Conservation (phyloP, 2,113 vertebrate genomes). For the cat (Felis catus) region F.catus_Fca126_mat1.0 CM031420.1:49091001-49091500, state of each 20-base stretch:
- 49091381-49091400: conserved; percentile 1
- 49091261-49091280: not conserved
- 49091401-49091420: not conserved
- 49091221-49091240: not conserved
- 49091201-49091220: conserved; percentile 13
- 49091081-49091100: not conserved
- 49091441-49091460: not conserved
- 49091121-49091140: not conserved
- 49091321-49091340: not conserved
- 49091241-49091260: not conserved
- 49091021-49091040: conserved; percentile 15
- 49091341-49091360: not conserved
- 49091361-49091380: not conserved
- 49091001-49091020: not conserved
- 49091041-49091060: not conserved
- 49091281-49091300: not conserved
- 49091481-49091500: conserved; percentile 29
- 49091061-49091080: not conserved
- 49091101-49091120: not conserved
- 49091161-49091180: conserved; percentile 16
- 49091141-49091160: not conserved
- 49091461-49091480: not conserved
- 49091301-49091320: not conserved
- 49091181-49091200: not conserved
- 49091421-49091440: not conserved